Evolutionary conservation across 2,113 vertebrate species (phyloP).

Genomic region (Falco punctatus): DNA sequence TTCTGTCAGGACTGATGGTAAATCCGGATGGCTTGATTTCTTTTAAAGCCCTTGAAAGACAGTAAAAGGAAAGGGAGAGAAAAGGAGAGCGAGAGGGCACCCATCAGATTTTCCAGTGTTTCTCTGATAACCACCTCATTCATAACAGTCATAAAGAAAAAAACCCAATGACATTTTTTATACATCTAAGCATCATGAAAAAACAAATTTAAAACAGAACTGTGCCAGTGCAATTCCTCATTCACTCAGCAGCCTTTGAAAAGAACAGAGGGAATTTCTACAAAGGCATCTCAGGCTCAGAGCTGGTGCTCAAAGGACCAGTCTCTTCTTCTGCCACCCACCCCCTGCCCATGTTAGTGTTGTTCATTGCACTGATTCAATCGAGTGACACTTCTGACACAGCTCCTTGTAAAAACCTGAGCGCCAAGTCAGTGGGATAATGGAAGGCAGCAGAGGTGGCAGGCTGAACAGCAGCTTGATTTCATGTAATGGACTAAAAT

Average conservation of each 20-base stretch:
- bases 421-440: background rate
- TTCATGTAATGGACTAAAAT: background rate
- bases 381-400: background rate
- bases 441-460: background rate
- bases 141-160: background rate
- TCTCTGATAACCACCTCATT: background rate
- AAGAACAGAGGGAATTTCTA: conserved; percentile 35
- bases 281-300: background rate
- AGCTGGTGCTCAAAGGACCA: background rate
- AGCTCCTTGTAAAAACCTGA: background rate
- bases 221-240: background rate
- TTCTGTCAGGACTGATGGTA: background rate
- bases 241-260: background rate
- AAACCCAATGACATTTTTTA: background rate
- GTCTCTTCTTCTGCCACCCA: background rate
- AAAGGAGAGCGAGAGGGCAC: background rate
- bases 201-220: background rate
- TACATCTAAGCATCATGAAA: background rate
- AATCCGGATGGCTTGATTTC: background rate
- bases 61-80: background rate
- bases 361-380: background rate
- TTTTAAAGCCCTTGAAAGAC: conserved; percentile 20
- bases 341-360: background rate
- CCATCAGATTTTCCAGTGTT: background rate
- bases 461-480: background rate